Evolutionary conservation across 2,113 vertebrate species (phyloP), one percentile per base, ranked within the genome.

Genomic region (Coregonus clupeaformis): DNA sequence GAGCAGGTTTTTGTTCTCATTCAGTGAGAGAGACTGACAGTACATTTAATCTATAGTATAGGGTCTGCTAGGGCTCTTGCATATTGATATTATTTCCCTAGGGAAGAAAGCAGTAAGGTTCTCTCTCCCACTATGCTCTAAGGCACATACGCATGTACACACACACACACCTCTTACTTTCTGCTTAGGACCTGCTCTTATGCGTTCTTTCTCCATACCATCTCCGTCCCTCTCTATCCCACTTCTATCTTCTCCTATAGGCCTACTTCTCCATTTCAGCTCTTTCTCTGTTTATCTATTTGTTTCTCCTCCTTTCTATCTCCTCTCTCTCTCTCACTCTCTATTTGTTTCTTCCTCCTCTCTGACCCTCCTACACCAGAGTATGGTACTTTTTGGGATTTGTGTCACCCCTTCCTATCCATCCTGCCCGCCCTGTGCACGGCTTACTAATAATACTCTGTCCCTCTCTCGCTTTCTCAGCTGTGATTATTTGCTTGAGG

Each of bases 391-490:
- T 11, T 65, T 18, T 29, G 24, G 9, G 4, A 29, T 25, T 16
- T 27, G 9, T 29, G 24, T 30, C 16, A 12, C 29, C 13, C 14
- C 27, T 32, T 12, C 6, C 64, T 62, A 1, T 59, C 59, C 2
- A 62, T 20, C 22, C n/a, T 9, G 3, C 55, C n/a, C 45, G 45
- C 73, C 16, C 7, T 13, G 69, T 76, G 79, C 24, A 0, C 25
- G 71, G 75, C 72, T 67, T 75, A 42, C 82, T 76, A 79, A 85
- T 72, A 3, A 18, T 59, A 20, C 22, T 62, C 68, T 67, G 18
- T 68, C 47, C 69, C 11, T 18, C 14, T 27, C n/a, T n/a, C n/a
- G n/a, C 27, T 29, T 12, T 69, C 69, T 64, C 60, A 0, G 22
- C 27, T 69, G 32, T 62, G 20, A 62, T 30, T 42, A n/a, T 73